Conservation (phyloP, 2,888 invertebrate species). For the Orthosia gothica region DNA sequence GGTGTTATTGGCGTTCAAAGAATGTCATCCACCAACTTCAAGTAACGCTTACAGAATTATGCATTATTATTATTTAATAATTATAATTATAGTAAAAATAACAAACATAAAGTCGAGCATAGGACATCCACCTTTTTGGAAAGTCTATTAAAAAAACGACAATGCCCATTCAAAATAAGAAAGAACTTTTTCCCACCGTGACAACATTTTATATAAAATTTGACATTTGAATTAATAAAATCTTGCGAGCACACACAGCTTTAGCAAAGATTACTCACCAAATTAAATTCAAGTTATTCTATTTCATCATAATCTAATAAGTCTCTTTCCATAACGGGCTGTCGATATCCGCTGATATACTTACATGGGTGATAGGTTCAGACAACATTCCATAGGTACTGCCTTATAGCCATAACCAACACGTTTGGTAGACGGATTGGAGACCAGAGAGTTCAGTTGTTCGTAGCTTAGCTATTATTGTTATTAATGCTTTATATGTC, state of each 20-base stretch:
- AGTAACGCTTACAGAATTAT: too few species aligned
- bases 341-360: constrained; percentile 19
- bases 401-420: background rate
- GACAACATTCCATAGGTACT: constrained; percentile 28
- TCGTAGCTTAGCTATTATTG: background rate
- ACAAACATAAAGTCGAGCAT: too few species aligned
- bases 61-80: too few species aligned
- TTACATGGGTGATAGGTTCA: constrained; percentile 21
- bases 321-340: constrained; percentile 7
- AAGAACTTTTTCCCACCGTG: too few species aligned
- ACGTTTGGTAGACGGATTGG: constrained; percentile 36
- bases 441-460: constrained; percentile 21
- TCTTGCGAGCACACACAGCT: background rate
- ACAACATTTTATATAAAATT: too few species aligned
- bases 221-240: too few species aligned
- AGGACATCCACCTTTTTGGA: too few species aligned
- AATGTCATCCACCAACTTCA: too few species aligned
- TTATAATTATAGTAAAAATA: too few species aligned
- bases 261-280: constrained; percentile 16
- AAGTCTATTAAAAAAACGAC: too few species aligned
- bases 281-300: background rate
- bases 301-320: constrained; percentile 31
- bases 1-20: too few species aligned
- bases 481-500: background rate
- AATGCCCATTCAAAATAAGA: too few species aligned